A percentile compares a stretch with the other conserved stretches of the same genome.
Conservation (phyloP, 2,797 vertebrate genomes). For the Psittacula echo region DNA sequence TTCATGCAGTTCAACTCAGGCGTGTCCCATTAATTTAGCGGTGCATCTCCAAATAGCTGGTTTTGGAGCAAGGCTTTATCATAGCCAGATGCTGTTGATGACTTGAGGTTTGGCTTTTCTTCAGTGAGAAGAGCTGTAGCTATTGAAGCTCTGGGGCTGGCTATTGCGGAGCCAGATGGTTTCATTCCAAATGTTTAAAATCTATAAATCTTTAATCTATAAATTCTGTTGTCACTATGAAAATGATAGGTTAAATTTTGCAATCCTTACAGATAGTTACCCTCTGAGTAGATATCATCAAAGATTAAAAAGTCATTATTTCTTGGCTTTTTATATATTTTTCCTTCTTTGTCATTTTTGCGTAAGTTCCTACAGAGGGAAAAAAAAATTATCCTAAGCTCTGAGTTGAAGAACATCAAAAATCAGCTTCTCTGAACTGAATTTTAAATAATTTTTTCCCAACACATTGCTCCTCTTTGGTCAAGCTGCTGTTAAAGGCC, state of each 20-base stretch:
- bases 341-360: slow-evolving; percentile 58
- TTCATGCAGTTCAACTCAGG: neutral
- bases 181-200: slow-evolving; percentile 45
- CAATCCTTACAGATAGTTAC: slow-evolving; percentile 65
- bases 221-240: slow-evolving; percentile 68
- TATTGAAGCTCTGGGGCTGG: slow-evolving; percentile 45
- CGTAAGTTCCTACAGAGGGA: neutral
- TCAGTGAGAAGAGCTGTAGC: slow-evolving; percentile 39
- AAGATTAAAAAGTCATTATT: slow-evolving; percentile 70
- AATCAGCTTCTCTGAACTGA: slow-evolving; percentile 42
- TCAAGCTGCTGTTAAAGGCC: slow-evolving; percentile 15
- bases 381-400: neutral
- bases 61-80: slow-evolving; percentile 44
- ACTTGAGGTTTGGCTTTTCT: slow-evolving; percentile 67
- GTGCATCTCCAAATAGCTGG: neutral
- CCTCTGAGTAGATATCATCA: slow-evolving; percentile 69
- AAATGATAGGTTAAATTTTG: slow-evolving; percentile 70
- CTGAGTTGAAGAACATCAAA: slow-evolving; percentile 32
- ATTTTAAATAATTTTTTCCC: slow-evolving; percentile 2
- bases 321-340: slow-evolving; percentile 68
- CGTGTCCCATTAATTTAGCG: neutral
- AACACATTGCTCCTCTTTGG: neutral
- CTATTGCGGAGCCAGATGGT: slow-evolving; percentile 6
- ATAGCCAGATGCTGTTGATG: slow-evolving; percentile 43
- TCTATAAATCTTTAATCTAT: slow-evolving; percentile 70